These are phyloP conservation scores for Leucophora obtusa DNA, from an alignment of 2,888 invertebrate genomes.

Conservation along the genomic window DNA sequence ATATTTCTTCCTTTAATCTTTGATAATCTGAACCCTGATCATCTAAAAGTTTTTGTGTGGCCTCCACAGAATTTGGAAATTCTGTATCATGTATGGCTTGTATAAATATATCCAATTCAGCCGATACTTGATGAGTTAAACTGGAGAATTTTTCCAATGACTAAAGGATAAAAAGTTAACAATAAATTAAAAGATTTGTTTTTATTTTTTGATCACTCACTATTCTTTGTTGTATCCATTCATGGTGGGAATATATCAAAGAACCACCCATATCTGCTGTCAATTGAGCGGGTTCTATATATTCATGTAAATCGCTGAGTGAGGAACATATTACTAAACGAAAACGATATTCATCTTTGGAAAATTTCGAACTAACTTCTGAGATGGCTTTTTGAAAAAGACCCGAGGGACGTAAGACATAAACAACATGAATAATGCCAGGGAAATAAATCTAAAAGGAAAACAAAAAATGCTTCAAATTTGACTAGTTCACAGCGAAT, in stretches of 20 bases:
- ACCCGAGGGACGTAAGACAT: conserved; percentile 94
- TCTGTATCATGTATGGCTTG: conserved; percentile 93
- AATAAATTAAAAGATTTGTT: background rate
- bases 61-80: conserved; percentile 95
- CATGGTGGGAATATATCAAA: conserved; percentile 93
- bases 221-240: conserved; percentile 98
- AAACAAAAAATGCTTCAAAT: no score
- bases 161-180: conserved; percentile 79
- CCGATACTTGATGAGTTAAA: conserved; percentile 93
- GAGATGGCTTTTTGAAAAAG: conserved; percentile 97
- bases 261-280: conserved; percentile 94
- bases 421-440: conserved; percentile 94
- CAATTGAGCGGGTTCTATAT: conserved; percentile 90
- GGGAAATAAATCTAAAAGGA: conserved; percentile 90
- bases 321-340: conserved; percentile 92
- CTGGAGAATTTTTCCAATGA: conserved; percentile 96
- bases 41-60: conserved; percentile 91
- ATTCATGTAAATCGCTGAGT: conserved; percentile 90
- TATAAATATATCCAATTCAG: conserved; percentile 91
- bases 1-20: conserved; percentile 85
- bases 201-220: conserved; percentile 81
- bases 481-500: no score
- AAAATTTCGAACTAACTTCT: conserved; percentile 91
- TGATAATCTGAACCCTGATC: conserved; percentile 87
- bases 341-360: conserved; percentile 95